A percentile compares a stretch with the other conserved stretches of the same genome.
These are phyloP conservation scores for Eristalis intricaria DNA, from an alignment of 2,888 invertebrate species.

Conservation along the genomic window DNA sequence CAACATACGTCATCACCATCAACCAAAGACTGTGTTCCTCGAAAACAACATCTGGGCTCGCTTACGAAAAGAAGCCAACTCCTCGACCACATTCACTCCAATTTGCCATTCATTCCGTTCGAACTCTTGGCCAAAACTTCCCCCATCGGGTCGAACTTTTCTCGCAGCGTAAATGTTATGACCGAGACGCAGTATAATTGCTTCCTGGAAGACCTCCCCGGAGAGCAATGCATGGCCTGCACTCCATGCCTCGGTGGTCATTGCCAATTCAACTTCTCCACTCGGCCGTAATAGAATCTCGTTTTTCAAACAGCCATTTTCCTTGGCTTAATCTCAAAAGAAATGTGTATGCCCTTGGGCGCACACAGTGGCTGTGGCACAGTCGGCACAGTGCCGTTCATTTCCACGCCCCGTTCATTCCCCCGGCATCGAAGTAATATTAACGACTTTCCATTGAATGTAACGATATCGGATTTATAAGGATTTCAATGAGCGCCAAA, in stretches of 20 bases:
- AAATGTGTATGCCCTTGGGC: constrained; percentile 34
- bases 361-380: not conserved
- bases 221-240: constrained; percentile 6
- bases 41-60: not conserved
- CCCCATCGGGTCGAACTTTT: not conserved
- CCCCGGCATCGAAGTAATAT: constrained; percentile 35
- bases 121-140: constrained; percentile 4
- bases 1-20: not conserved
- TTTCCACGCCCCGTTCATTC: not conserved
- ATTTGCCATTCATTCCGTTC: constrained; percentile 30
- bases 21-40: too few species aligned
- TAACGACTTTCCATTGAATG: constrained; percentile 50
- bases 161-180: constrained; percentile 15
- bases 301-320: constrained; percentile 53
- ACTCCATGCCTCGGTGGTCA: constrained; percentile 4
- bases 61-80: not conserved
- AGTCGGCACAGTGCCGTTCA: not conserved
- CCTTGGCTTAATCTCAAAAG: constrained; percentile 41
- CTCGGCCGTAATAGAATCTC: constrained; percentile 42
- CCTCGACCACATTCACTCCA: constrained; percentile 8
- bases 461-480: constrained; percentile 57
- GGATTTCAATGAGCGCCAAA: constrained; percentile 50
- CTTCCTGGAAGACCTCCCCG: constrained; percentile 10
- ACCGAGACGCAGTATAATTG: constrained; percentile 46
- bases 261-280: constrained; percentile 43